A percentile compares a stretch with the other conserved stretches of the same genome.
phyloP scores from a whole-genome alignment of 1,140 invertebrate species.

The Notospermus geniculatus region DNA sequence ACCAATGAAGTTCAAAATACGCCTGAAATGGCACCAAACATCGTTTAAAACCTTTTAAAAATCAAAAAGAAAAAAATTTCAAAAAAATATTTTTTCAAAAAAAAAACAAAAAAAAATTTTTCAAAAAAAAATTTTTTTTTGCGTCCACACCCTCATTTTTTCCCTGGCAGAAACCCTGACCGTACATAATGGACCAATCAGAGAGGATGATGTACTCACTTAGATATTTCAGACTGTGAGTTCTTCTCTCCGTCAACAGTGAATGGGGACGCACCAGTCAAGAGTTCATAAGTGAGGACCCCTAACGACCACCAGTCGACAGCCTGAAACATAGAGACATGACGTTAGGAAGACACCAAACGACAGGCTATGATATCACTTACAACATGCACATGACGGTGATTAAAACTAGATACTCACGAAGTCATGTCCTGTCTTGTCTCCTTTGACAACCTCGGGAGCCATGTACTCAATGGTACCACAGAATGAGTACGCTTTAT shows the following conservation, averaged over 20 bases:
- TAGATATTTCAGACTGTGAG: slow-evolving; percentile 89
- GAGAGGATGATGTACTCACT: slow-evolving; percentile 53
- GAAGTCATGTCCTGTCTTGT: slow-evolving; percentile 72
- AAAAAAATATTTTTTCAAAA: neutral
- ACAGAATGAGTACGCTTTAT: slow-evolving; percentile 90
- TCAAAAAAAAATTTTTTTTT: too few relatives aligned
- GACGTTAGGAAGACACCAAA: too few relatives aligned
- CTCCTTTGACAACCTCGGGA: slow-evolving; percentile 53
- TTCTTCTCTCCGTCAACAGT: slow-evolving; percentile 91
- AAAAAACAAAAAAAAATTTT: too few relatives aligned
- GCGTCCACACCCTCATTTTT: too few relatives aligned
- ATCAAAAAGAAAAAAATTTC: neutral
- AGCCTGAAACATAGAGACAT: slow-evolving; percentile 62
- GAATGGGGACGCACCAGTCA: slow-evolving; percentile 97
- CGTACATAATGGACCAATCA: neutral
- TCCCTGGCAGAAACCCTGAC: too few relatives aligned
- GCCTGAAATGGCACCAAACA: too few relatives aligned
- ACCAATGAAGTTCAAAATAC: neutral
- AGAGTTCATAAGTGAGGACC: slow-evolving; percentile 91
- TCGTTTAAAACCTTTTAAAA: too few relatives aligned
- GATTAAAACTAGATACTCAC: slow-evolving; percentile 51
- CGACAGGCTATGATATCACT: too few relatives aligned
- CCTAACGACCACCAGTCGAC: slow-evolving; percentile 98
- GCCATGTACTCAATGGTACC: slow-evolving; percentile 85
- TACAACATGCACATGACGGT: too few relatives aligned